phyloP scores from a whole-genome alignment of 2,888 invertebrate genomes.

The Branchipolynoe longqiensis region DNA sequence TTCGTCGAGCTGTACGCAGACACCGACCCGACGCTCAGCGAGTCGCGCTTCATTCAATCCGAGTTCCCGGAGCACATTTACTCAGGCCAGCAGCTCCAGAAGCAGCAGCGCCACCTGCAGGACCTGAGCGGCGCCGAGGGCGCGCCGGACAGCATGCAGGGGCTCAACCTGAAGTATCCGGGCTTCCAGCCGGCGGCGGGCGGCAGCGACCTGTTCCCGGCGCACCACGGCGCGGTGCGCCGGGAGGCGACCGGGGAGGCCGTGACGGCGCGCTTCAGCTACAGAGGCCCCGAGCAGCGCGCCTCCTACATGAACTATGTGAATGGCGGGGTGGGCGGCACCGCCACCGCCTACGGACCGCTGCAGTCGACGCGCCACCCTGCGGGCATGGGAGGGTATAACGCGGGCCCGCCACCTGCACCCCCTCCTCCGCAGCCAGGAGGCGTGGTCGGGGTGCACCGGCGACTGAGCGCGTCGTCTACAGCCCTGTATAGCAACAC shows the following conservation, averaged over 20 bases:
- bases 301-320: no score
- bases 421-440: neutral
- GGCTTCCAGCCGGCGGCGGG: no score
- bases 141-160: neutral
- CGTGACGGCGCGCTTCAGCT: neutral
- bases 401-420: neutral
- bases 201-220: neutral
- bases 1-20: neutral
- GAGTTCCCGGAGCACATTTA: no score
- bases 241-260: neutral
- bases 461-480: neutral
- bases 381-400: no score
- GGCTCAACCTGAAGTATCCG: no score
- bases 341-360: neutral
- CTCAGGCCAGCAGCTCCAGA: no score
- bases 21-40: constrained; percentile 21
- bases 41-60: neutral
- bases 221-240: neutral
- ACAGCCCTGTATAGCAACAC: neutral
- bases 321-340: neutral
- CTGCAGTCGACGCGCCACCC: no score
- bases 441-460: neutral
- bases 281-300: no score
- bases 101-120: neutral
- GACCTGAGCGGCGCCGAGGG: neutral